Percentiles rank a stretch among this genome's conserved stretches.
Conservation (phyloP, 2,888 invertebrate genomes). For the Temnothorax unifasciatus region DNA sequence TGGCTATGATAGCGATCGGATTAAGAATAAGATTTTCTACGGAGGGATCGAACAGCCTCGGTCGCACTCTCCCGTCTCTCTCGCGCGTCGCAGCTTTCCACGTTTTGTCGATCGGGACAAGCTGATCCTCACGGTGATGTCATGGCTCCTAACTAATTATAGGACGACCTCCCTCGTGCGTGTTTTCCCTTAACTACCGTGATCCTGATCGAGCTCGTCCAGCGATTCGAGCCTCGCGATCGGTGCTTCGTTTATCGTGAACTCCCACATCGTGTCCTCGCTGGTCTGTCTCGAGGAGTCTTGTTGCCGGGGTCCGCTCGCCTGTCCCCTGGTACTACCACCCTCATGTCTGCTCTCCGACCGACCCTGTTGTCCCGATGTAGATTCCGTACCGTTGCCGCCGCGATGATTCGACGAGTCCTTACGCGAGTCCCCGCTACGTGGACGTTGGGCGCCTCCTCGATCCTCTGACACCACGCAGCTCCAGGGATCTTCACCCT, state of each 20-base stretch:
- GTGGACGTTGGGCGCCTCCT: conserved; percentile 75
- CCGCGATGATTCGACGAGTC: conserved; percentile 75
- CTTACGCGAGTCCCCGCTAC: conserved; percentile 81
- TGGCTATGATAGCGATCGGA: background rate
- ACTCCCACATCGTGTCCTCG: conserved; percentile 85
- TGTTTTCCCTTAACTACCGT: conserved; percentile 80
- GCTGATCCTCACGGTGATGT: conserved; percentile 8
- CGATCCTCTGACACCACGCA: conserved; percentile 79
- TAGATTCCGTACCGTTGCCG: conserved; percentile 36
- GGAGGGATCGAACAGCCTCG: conserved; percentile 2
- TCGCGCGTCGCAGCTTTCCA: conserved; percentile 13
- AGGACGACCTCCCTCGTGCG: background rate
- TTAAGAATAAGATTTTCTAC: conserved; percentile 12
- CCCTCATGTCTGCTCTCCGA: conserved; percentile 64
- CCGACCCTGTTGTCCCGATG: conserved; percentile 55
- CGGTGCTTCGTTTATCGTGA: conserved; percentile 87
- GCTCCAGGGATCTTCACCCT: conserved; percentile 84
- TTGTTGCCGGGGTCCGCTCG: conserved; percentile 66
- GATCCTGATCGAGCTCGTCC: conserved; percentile 89
- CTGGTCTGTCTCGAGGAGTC: conserved; percentile 82
- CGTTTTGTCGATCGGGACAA: background rate
- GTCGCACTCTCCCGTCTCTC: background rate
- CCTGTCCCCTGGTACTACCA: conserved; percentile 9
- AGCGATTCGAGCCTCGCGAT: conserved; percentile 90
- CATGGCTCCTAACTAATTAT: background rate